Evolutionary conservation across 2,888 invertebrate genomes (phyloP).

Genomic region (Lasius platythorax): DNA sequence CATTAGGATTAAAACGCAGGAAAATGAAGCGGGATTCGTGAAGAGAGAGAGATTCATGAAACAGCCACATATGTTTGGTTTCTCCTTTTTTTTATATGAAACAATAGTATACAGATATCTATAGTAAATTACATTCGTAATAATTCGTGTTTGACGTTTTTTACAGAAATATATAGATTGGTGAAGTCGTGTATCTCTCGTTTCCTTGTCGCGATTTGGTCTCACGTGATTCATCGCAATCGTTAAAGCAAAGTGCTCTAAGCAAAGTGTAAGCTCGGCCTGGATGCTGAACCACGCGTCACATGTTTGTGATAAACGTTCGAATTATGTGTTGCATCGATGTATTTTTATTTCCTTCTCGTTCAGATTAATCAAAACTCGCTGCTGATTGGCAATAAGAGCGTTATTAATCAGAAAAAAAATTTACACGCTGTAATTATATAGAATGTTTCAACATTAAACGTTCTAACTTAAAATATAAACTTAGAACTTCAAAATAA

Average conservation of each 20-base stretch:
- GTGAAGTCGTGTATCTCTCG: constrained; percentile 66
- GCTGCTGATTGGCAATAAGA: not conserved
- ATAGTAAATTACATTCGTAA: constrained; percentile 78
- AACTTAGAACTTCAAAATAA: not conserved
- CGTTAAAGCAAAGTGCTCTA: constrained; percentile 50
- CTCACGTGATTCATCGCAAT: constrained; percentile 68
- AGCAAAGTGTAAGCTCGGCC: constrained; percentile 48
- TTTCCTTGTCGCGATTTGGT: constrained; percentile 68
- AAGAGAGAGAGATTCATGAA: not conserved
- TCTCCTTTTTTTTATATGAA: constrained; percentile 77
- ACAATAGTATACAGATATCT: constrained; percentile 81
- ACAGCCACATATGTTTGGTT: not conserved
- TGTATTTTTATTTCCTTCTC: constrained; percentile 4
- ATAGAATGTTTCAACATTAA: not conserved
- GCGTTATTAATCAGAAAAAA: not conserved
- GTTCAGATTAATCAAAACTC: constrained; percentile 3
- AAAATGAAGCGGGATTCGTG: not conserved
- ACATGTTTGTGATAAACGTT: constrained; percentile 26
- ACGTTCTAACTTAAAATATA: not conserved
- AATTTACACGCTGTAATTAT: constrained; percentile 18
- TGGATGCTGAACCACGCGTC: constrained; percentile 22
- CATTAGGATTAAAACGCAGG: not conserved
- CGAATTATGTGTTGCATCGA: not conserved
- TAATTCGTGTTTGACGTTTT: constrained; percentile 76
- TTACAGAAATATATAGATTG: constrained; percentile 77